These are phyloP conservation scores for Exephanes ischioxanthus DNA, from an alignment of 2,888 invertebrate genomes.

Conservation along the genomic window DNA sequence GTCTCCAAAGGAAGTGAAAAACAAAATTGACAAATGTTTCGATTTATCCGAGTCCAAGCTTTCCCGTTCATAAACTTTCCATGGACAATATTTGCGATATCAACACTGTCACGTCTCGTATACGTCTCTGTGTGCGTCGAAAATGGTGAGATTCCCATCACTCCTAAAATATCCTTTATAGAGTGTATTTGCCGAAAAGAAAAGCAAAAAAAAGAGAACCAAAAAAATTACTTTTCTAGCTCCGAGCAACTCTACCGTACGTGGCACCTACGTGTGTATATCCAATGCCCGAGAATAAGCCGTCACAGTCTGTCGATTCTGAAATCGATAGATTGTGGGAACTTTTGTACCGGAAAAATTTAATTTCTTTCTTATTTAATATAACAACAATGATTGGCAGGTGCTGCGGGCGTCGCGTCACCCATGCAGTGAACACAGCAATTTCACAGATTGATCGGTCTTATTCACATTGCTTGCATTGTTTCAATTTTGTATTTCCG, in stretches of 20 bases:
- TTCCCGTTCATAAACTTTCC: constrained; percentile 54
- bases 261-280: constrained; percentile 78
- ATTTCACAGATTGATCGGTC: constrained; percentile 79
- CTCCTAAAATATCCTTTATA: constrained; percentile 76
- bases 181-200: constrained; percentile 53
- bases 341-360: constrained; percentile 39
- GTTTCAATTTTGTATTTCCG: constrained; percentile 44
- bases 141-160: constrained; percentile 85
- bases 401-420: constrained; percentile 82
- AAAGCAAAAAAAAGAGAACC: constrained; percentile 15
- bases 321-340: constrained; percentile 47
- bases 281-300: constrained; percentile 41
- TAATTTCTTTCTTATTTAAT: constrained; percentile 71
- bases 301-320: constrained; percentile 35
- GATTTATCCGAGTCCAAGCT: constrained; percentile 76
- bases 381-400: constrained; percentile 79
- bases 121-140: constrained; percentile 84
- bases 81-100: constrained; percentile 78
- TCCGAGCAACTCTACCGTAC: constrained; percentile 82
- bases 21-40: neutral
- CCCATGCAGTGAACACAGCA: constrained; percentile 80
- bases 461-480: constrained; percentile 78
- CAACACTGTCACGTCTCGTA: constrained; percentile 84
- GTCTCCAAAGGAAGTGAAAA: neutral
- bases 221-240: constrained; percentile 76